These are phyloP conservation scores for Mantis religiosa DNA, from an alignment of 2,888 invertebrate species.

Conservation along the genomic window DNA sequence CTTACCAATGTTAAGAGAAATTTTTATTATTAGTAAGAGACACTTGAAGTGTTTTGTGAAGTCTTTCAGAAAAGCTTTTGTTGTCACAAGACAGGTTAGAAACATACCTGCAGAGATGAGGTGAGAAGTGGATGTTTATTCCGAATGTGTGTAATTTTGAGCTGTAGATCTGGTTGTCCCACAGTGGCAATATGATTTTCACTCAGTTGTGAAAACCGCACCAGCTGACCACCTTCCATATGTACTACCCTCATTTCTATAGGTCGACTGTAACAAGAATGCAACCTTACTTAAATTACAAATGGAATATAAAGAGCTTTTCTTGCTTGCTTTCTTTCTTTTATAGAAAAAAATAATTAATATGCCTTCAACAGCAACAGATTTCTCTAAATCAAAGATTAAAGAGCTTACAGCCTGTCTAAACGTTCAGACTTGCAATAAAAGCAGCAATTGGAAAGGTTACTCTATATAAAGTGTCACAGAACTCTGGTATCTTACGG, in stretches of 20 bases:
- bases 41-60: background rate
- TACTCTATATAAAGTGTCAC: no score
- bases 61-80: background rate
- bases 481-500: no score
- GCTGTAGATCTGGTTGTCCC: constrained; percentile 60
- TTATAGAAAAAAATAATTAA: no score
- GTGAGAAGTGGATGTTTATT: constrained; percentile 54
- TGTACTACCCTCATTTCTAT: constrained; percentile 56
- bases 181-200: constrained; percentile 62
- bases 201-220: constrained; percentile 59
- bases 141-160: constrained; percentile 60
- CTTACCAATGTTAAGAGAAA: background rate
- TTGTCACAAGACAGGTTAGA: background rate
- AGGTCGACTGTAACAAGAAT: constrained; percentile 17
- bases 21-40: no score
- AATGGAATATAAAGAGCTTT: no score
- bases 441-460: no score
- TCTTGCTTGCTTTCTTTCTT: no score
- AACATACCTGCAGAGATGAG: constrained; percentile 44
- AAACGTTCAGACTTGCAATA: no score
- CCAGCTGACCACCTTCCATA: constrained; percentile 57
- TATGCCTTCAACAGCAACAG: no score
- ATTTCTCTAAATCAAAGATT: no score
- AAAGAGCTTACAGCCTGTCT: no score
- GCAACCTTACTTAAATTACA: no score